Conservation (phyloP, 2,113 vertebrate species). For the Chascanopsetta lugubris region DNA sequence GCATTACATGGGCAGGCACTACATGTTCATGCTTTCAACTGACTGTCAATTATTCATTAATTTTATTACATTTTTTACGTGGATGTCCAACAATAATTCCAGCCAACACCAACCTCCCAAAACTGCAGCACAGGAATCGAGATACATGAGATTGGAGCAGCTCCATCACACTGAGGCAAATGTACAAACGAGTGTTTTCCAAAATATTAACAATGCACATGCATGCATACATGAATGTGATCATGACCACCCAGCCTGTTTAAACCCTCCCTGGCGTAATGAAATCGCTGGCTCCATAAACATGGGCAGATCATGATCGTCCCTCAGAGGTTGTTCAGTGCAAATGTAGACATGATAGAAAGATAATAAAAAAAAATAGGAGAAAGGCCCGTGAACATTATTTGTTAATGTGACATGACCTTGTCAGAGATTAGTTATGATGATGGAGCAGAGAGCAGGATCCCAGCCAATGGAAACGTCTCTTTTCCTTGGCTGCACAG, state of each 20-base stretch:
- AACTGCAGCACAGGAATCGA: conserved; percentile 3
- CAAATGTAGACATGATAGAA: conserved; percentile 31
- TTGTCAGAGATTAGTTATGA: conserved; percentile 68
- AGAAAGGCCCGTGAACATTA: conserved; percentile 28
- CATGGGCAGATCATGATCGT: conserved; percentile 37
- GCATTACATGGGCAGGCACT: conserved; percentile 48
- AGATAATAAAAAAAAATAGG: conserved; percentile 42
- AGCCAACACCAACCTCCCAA: conserved; percentile 30
- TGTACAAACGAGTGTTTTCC: neutral
- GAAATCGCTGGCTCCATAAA: neutral
- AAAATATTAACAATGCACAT: too few species aligned
- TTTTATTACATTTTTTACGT: conserved; percentile 45
- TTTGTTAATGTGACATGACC: conserved; percentile 54
- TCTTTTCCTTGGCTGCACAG: conserved; percentile 54
- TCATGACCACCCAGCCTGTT: conserved; percentile 48
- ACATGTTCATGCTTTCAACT: conserved; percentile 68
- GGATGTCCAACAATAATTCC: conserved; percentile 47
- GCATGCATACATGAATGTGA: conserved; percentile 5
- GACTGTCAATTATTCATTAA: conserved; percentile 73
- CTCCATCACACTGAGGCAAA: conserved; percentile 21
- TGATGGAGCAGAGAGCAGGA: conserved; percentile 51
- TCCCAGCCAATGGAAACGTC: conserved; percentile 45
- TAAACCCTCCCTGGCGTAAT: neutral
- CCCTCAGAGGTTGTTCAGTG: conserved; percentile 43
- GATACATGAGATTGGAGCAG: conserved; percentile 4